Percentiles rank a stretch among this genome's conserved stretches.
Evolutionary conservation across 2,888 invertebrate species (phyloP).

Genomic region (Allygus modestus): DNA sequence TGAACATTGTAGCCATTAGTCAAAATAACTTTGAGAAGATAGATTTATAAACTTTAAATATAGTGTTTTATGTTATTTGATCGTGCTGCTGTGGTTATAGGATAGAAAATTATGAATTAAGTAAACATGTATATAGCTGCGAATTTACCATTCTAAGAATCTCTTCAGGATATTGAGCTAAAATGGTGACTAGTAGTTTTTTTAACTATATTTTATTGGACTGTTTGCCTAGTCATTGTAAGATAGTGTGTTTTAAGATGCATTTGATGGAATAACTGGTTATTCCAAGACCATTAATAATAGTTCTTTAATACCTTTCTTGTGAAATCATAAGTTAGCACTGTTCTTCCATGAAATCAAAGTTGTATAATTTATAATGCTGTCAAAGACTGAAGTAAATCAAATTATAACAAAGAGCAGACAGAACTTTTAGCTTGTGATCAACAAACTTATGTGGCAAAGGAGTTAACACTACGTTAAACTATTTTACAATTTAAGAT

Average conservation of each 20-base stretch:
- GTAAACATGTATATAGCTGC: background rate
- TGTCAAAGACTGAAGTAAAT: conserved; percentile 8
- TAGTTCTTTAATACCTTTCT: background rate
- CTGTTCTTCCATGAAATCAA: conserved; percentile 28
- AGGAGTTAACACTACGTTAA: too few relatives aligned
- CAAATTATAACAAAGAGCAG: background rate
- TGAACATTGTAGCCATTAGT: too few relatives aligned
- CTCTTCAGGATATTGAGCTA: background rate
- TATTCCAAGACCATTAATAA: background rate
- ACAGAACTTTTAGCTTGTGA: too few relatives aligned
- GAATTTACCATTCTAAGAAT: background rate
- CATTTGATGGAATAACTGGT: conserved; percentile 12
- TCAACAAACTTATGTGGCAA: too few relatives aligned
- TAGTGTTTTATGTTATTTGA: background rate
- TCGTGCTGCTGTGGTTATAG: conserved; percentile 11
- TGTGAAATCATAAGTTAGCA: background rate
- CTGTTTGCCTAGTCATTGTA: conserved; percentile 27
- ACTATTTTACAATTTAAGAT: too few relatives aligned
- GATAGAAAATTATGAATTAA: background rate
- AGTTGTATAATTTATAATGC: background rate
- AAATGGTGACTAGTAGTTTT: conserved; percentile 38
- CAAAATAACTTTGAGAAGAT: too few relatives aligned
- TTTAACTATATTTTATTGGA: background rate
- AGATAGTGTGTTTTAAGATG: background rate
- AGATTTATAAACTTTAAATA: too few relatives aligned